phyloP scores from a whole-genome alignment of 2,113 vertebrate genomes.

The Macrotus californicus region DNA sequence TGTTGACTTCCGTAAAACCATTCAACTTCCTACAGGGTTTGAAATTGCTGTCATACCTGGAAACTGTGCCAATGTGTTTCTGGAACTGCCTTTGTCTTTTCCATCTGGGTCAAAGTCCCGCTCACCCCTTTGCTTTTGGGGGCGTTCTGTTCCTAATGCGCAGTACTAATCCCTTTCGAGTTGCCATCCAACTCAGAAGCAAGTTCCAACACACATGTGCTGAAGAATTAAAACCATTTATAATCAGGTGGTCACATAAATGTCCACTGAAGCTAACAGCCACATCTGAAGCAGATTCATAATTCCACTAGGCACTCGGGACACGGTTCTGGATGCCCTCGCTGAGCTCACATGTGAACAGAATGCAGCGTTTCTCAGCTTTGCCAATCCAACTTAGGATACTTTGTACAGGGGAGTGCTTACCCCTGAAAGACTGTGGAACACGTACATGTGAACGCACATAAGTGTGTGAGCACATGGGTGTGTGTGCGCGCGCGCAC shows the following conservation, averaged over 20 bases:
- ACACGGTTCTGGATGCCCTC: background rate
- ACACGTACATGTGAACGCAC: fast-evolving
- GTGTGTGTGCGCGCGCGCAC: fast-evolving
- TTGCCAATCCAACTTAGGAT: background rate
- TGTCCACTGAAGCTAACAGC: background rate
- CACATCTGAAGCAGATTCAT: background rate
- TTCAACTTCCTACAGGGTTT: conserved; percentile 32
- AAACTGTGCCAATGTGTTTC: conserved; percentile 31
- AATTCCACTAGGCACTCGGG: background rate
- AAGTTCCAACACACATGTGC: background rate
- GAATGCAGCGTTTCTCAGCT: background rate
- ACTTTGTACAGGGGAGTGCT: background rate
- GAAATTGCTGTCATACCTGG: conserved; percentile 51
- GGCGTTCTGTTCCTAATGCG: background rate
- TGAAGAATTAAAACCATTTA: conserved; percentile 40
- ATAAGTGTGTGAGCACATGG: background rate
- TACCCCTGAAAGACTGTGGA: background rate
- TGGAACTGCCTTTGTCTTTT: conserved; percentile 44
- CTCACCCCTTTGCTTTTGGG: background rate
- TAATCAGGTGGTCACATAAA: conserved; percentile 37
- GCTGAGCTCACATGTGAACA: background rate
- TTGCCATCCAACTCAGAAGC: conserved; percentile 6
- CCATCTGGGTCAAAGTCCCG: background rate
- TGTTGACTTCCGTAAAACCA: conserved; percentile 53
- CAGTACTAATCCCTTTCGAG: background rate